Conservation (phyloP, 2,888 invertebrate genomes). For the Hylaea fasciaria region DNA sequence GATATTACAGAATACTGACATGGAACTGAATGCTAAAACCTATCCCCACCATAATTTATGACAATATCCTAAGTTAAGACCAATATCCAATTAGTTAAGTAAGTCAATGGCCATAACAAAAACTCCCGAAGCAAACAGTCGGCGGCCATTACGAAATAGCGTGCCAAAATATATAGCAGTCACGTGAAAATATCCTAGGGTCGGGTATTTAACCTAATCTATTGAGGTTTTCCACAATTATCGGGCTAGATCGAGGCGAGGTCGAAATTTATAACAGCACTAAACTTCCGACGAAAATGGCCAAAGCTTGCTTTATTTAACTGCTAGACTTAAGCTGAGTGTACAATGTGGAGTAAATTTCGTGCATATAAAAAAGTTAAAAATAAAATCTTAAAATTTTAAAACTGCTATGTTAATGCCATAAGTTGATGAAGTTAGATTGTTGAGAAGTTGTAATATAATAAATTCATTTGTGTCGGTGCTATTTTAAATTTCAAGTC, state of each 20-base stretch:
- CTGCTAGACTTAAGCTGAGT: constrained; percentile 39
- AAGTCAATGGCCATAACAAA: background rate
- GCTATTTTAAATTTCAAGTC: too few species aligned
- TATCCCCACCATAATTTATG: too few species aligned
- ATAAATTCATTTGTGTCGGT: too few species aligned
- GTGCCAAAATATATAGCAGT: constrained; percentile 29
- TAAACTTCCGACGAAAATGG: constrained; percentile 59
- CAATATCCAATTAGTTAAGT: background rate
- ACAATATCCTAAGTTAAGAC: too few species aligned
- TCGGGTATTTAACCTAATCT: constrained; percentile 56
- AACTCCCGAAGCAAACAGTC: constrained; percentile 2
- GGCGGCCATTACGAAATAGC: constrained; percentile 8
- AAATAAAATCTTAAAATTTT: too few species aligned
- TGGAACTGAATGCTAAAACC: too few species aligned
- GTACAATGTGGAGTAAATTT: constrained; percentile 15
- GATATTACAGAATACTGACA: too few species aligned
- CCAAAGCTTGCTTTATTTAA: constrained; percentile 45
- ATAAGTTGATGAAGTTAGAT: too few species aligned
- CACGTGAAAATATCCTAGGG: constrained; percentile 32
- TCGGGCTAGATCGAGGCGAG: constrained; percentile 60
- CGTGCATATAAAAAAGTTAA: background rate
- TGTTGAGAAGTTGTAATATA: too few species aligned
- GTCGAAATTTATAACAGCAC: constrained; percentile 63
- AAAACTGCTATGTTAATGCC: too few species aligned
- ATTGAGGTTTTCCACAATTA: constrained; percentile 61